phyloP scores from a whole-genome alignment of 2,888 invertebrate species.

The Ypsolopha scabrella region DNA sequence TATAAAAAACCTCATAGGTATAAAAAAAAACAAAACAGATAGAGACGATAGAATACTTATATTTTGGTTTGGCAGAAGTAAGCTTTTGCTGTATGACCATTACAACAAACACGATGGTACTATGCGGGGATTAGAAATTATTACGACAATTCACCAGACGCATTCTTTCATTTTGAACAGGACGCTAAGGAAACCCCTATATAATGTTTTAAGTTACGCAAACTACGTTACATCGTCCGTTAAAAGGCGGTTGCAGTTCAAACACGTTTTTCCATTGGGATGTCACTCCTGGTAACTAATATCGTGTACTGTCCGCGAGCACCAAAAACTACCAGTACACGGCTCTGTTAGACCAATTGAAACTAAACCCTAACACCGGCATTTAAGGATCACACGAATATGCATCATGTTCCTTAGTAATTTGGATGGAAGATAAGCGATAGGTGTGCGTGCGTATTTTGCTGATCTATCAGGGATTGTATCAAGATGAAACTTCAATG shows the following conservation, averaged over 20 bases:
- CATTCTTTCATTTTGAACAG: too few relatives aligned
- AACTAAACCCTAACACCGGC: background rate
- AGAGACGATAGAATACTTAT: too few relatives aligned
- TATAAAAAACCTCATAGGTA: too few relatives aligned
- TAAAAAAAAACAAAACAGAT: too few relatives aligned
- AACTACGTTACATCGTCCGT: background rate
- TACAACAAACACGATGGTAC: too few relatives aligned
- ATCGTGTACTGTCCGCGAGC: slow-evolving; percentile 28
- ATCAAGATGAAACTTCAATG: background rate
- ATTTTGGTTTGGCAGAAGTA: too few relatives aligned
- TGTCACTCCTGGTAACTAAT: slow-evolving; percentile 45
- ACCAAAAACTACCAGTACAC: background rate
- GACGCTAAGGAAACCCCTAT: too few relatives aligned
- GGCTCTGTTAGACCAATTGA: background rate
- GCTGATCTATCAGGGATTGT: slow-evolving; percentile 1
- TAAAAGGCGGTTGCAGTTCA: background rate
- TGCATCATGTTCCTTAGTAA: background rate
- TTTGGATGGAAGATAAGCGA: background rate
- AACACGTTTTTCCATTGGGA: slow-evolving; percentile 29
- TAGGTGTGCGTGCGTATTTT: background rate
- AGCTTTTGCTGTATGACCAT: too few relatives aligned
- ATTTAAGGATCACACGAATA: background rate
- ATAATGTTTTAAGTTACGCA: background rate
- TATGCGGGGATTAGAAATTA: too few relatives aligned
- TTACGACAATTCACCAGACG: too few relatives aligned